Evolutionary conservation across 2,888 invertebrate species (phyloP).

Genomic region (Eilema depressum): DNA sequence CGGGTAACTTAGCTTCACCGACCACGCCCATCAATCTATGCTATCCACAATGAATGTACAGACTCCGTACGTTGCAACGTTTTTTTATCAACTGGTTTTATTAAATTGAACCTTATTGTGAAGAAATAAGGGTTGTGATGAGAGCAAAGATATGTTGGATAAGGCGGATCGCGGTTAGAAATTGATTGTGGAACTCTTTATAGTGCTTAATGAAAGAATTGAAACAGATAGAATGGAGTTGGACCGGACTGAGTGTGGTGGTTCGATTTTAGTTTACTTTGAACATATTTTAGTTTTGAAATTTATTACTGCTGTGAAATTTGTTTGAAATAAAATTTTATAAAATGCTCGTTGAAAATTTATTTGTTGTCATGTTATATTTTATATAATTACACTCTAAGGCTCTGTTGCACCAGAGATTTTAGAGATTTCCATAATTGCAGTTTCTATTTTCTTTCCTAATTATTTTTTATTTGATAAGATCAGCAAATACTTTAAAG

Average conservation of each 20-base stretch:
- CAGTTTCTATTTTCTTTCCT: no score
- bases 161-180: slow-evolving; percentile 70
- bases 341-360: neutral
- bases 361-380: neutral
- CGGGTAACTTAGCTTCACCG: slow-evolving; percentile 74
- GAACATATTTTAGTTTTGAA: slow-evolving; percentile 5
- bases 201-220: slow-evolving; percentile 84
- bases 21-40: slow-evolving; percentile 83
- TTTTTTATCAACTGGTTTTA: slow-evolving; percentile 33
- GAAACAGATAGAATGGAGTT: slow-evolving; percentile 77
- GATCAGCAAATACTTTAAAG: no score
- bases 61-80: slow-evolving; percentile 64
- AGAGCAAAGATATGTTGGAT: slow-evolving; percentile 49
- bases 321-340: neutral
- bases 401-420: no score
- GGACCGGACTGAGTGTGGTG: slow-evolving; percentile 35
- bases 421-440: no score
- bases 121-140: slow-evolving; percentile 41
- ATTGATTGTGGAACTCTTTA: slow-evolving; percentile 83
- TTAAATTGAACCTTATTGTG: slow-evolving; percentile 51
- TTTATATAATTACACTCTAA: no score
- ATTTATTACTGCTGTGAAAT: neutral
- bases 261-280: slow-evolving; percentile 37
- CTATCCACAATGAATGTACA: slow-evolving; percentile 84
- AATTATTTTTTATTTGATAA: no score